These are phyloP conservation scores for Leptodactylus fuscus DNA, from an alignment of 2,113 vertebrate genomes.

Conservation along the genomic window DNA sequence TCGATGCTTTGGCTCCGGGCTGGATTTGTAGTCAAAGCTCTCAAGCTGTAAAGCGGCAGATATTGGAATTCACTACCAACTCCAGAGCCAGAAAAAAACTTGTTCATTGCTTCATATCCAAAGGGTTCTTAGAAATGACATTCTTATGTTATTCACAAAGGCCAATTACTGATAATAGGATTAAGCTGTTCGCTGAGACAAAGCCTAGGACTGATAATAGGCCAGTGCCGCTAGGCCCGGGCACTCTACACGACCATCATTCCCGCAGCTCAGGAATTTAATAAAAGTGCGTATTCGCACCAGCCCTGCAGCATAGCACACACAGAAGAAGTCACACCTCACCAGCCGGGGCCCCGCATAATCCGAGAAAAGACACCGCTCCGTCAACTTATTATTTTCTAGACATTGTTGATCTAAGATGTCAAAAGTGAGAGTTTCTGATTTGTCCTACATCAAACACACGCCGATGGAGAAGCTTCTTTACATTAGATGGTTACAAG, in stretches of 20 bases:
- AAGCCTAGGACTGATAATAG: neutral
- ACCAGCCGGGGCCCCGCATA: neutral
- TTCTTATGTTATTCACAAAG: slow-evolving; percentile 2
- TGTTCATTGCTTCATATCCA: neutral
- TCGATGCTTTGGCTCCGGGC: too few species aligned
- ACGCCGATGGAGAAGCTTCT: too few species aligned
- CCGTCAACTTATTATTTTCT: neutral
- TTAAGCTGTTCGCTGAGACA: neutral
- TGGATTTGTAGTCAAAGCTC: neutral
- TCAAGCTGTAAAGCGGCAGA: neutral
- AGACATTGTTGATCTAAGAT: neutral
- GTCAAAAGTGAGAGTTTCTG: too few species aligned
- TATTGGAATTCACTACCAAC: neutral
- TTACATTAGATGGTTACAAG: too few species aligned
- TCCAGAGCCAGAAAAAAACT: neutral
- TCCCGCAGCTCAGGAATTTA: slow-evolving; percentile 21
- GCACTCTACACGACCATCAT: neutral
- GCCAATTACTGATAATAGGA: neutral
- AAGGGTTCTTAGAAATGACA: neutral
- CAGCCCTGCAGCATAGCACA: neutral
- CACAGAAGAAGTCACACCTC: neutral
- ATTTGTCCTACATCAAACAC: too few species aligned
- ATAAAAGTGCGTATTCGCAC: neutral
- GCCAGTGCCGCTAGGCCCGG: neutral
- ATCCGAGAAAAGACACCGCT: neutral